Evolutionary conservation across 2,888 invertebrate genomes (phyloP), one percentile per base, ranked within the genome.

Genomic region (Mythimna lalbum): DNA sequence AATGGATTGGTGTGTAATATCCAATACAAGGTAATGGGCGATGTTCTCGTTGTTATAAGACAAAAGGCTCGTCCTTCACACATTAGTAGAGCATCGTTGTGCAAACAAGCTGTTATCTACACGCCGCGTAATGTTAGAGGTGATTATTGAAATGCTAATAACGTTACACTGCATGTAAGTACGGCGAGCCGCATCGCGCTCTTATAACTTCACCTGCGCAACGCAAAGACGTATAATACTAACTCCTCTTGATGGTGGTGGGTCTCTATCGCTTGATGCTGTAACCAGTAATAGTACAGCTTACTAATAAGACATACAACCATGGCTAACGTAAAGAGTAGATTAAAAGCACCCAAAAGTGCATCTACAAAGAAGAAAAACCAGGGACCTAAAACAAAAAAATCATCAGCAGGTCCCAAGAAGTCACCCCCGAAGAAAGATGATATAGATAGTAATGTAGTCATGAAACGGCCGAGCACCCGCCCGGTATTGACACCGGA

Each of bases 21-120:
- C 87, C 83, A 89, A 87, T 90, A 88, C 92, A 93, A 95, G 95
- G 94, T 94, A 95, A 93, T 89, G 88, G 89, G 92, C 90, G 92
- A 93, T 92, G 90, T 90, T 92, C 89, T 89, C 80, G 85, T 87
- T 86, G 72, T 67, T 88, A 81, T 88, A 91, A 93, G 90, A 95
- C 94, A 95, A 95, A 94, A 95, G 94, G 91, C 90, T 88, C 89
- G 95, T 94, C 95, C 95, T 95, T 95, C 95, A 94, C 93, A 93
- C 93, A 93, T 94, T 94, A 93, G 90, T 92, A 89, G 90, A 90
- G 88, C 90, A 92, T 93, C 91, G 89, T 92, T 95, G 94, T 93
- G 92, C 94, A 93, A 94, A 94, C 93, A 94, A 93, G 90, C 91
- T 92, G 92, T 93, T 93, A 93, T 93, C 92, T 90, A 86, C 91